Evolutionary conservation across 2,797 vertebrate genomes (phyloP), one percentile per base, ranked within the genome.

Genomic region (Heliangelus exortis): DNA sequence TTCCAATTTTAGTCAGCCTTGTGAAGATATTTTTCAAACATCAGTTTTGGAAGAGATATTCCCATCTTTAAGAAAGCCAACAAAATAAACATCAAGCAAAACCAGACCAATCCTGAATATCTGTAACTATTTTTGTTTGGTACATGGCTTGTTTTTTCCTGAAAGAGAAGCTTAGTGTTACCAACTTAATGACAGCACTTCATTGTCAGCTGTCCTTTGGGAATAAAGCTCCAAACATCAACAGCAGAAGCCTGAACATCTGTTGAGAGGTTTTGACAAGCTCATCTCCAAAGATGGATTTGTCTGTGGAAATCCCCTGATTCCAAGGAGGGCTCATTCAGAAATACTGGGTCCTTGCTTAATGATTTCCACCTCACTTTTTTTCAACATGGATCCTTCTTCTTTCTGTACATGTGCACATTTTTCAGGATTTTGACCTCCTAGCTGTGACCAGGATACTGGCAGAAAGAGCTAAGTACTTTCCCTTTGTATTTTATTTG

Each of bases 21-120:
- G 55, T 91, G 51, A 93, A 79, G 39, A 57, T 67, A 58, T 78
- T 93, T 87, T 90, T 92, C 83, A 88, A 93, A 86, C 36, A 72
- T 41, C 2, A 4, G 7, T 76, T 95, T 95, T 96, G 90, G 93
- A 96, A 93, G 59, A 94, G 88, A 92, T 74, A 91, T 84, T 96
- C 83, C 80, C 74, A 63, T 95, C 69, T 95, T 95, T 86, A 95
- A 93, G 91, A 91, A 95, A 86, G 80, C 84, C 82, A 96, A 77
- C 51, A 84, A 93, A 92, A 92, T 54, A 89, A 66, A 76, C 53
- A 87, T 36, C 83, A 87, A 93, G 26, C 71, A 87, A 67, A n/a
- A 81, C 36, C 76, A 88, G 72, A 95, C 54, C 66, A 90, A 78
- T 90, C 55, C 66, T 45, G 51, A 94, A 87, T 86, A 85, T 92